A percentile compares a stretch with the other conserved stretches of the same genome.
Evolutionary conservation across 2,888 invertebrate species (phyloP).

Genomic region (Odontocerum albicorne): DNA sequence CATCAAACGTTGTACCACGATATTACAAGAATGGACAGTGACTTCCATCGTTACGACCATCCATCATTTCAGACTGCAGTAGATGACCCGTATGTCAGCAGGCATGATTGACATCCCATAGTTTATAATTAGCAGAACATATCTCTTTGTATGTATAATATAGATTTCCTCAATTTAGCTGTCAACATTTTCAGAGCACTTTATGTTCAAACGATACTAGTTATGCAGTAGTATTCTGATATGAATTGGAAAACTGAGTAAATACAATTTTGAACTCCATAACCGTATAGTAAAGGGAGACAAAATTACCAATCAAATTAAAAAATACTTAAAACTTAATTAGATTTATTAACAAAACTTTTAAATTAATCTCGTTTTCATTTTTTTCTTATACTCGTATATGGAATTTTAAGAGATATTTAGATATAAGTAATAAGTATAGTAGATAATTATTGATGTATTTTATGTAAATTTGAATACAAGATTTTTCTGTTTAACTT

Average conservation of each 20-base stretch:
- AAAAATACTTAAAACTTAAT: too few relatives aligned
- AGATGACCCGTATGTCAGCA: slow-evolving; percentile 53
- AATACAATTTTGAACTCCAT: too few relatives aligned
- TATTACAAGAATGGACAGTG: slow-evolving; percentile 47
- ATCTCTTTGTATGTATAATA: background rate
- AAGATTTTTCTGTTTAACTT: too few relatives aligned
- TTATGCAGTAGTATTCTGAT: too few relatives aligned
- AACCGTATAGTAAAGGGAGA: too few relatives aligned
- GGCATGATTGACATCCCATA: slow-evolving; percentile 43
- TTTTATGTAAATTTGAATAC: too few relatives aligned
- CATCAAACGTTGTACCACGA: slow-evolving; percentile 50
- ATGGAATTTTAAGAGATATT: background rate
- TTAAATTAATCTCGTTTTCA: background rate
- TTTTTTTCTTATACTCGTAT: background rate
- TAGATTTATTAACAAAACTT: background rate
- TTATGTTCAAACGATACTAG: slow-evolving; percentile 20
- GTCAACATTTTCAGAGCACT: slow-evolving; percentile 24
- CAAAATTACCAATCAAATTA: too few relatives aligned
- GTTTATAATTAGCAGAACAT: background rate
- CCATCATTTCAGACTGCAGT: slow-evolving; percentile 51
- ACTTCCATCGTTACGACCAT: slow-evolving; percentile 51
- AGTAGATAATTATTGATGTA: too few relatives aligned
- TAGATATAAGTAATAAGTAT: too few relatives aligned
- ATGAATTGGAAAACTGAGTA: too few relatives aligned
- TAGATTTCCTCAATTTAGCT: slow-evolving; percentile 16